Evolutionary conservation across 1,140 invertebrate species (phyloP), one percentile per base, ranked within the genome.

Genomic region (Danaus plexippus): DNA sequence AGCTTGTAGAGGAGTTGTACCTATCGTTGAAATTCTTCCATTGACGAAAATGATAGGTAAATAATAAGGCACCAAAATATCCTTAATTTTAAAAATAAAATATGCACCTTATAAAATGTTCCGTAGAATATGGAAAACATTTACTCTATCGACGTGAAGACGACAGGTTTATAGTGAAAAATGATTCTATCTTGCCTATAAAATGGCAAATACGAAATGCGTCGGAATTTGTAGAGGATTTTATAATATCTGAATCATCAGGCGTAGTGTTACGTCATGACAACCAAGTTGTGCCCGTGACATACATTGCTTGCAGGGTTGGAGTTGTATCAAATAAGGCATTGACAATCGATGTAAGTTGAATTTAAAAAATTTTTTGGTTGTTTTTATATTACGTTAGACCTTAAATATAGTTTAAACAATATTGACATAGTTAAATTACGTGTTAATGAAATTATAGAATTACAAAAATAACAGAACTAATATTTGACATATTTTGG

Each of bases 91-190:
- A 11, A 10, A 49, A 32, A 10, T 13, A 18, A 49, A 1, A 11
- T 13, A 32, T 32, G 18, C 6, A 32, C 0, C 22, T 32, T 22
- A 12, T 53, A 11, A 58, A 50, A 9, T 18, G 47, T 55, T 63
- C 71, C 73, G 43, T 52, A 87, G 84, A 84, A 52, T 87, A 80
- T 13, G 78, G 80, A 9, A 85, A 80, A 53, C 71, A 79, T 40
- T 58, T 87, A 43, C 62, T 87, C 3, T 87, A 87, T 52, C 70
- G 84, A 11, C 71, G 75, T 52, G 75, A 83, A 69, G 77, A 84
- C 50, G 79, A 85, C 48, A 72, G 82, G 57, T 79, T 87, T 59
- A 84, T 87, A 41, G 75, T 87, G n/a, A 87, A 83, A 59, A 87
- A 87, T 57, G 80, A 85, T 61, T 87, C 84, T 9, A 77, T 87